Base-by-base conservation (phyloP, 2,888 invertebrate genomes). In the Synanthedon andrenaeformis region DNA sequence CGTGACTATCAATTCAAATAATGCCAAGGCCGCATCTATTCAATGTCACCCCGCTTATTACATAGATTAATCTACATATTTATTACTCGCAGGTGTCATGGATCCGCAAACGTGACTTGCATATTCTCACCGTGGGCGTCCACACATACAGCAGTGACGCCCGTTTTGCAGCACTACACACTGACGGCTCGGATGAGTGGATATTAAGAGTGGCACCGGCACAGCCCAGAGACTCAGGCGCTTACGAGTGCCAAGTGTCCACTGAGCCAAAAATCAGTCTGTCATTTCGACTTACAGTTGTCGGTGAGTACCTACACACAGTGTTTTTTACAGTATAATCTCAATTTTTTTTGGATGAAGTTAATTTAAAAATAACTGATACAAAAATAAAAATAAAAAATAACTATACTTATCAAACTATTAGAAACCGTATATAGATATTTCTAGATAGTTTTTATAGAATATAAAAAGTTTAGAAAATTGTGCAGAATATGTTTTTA, bases 211-310 rank as follows among this genome's bases (percentile, higher is more conserved):
- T 82, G 4, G 86, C 92, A 65, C 92, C 85, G 0, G 86, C 91
- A 45, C 91, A 91, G 70, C 89, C 93, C 4, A 89, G 94, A 57
- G 96, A 96, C 79, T 95, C 94, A 55, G 96, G 96, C 55, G 91
- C 93, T 58, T 96, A 96, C 79, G 96, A 96, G 87, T 96, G 96
- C 75, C 96, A 96, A 89, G 95, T 96, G 62, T 95, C 95, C 68
- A 96, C 96, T 14, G 96, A 96, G 76, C 96, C 96, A 55, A 96
- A 96, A 87, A 95, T 95, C 83, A 96, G 96, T 75, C 63, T 85
- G 52, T 83, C 93, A 12, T 94, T 93, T 74, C 90, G 91, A 66
- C 90, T 94, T 53, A 93, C 91, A 64, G 94, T 94, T 68, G 93
- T 94, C 55, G 93, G 94, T 94, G 74, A 90, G 93, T 90, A 57